These are phyloP conservation scores for Helarctos malayanus DNA, from an alignment of 2,797 vertebrate species.

Conservation along the genomic window DNA sequence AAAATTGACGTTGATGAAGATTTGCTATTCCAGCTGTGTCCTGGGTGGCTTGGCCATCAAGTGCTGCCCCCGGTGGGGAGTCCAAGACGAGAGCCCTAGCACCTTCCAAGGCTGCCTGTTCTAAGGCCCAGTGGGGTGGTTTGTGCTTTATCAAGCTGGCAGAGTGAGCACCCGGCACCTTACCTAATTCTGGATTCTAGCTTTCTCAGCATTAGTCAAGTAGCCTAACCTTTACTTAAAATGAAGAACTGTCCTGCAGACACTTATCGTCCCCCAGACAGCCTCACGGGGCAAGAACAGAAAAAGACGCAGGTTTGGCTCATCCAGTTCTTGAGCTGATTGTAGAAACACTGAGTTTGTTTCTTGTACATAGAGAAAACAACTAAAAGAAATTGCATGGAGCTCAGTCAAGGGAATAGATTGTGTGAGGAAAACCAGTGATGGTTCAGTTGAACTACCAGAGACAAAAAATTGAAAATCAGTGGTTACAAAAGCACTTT, in stretches of 20 bases:
- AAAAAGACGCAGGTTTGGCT: not conserved
- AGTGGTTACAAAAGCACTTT: not conserved
- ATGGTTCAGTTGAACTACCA: not conserved
- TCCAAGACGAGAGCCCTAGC: not conserved
- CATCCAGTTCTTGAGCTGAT: not conserved
- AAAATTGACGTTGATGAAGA: not conserved
- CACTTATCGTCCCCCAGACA: not conserved
- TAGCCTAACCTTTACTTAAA: not conserved
- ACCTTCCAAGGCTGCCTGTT: not conserved
- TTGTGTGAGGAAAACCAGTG: not conserved
- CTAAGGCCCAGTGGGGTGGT: not conserved
- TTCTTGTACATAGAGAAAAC: not conserved
- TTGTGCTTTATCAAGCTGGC: not conserved
- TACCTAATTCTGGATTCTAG: not conserved
- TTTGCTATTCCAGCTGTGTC: rapidly evolving
- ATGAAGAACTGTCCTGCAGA: not conserved
- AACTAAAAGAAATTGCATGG: not conserved
- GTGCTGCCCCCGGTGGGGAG: rapidly evolving
- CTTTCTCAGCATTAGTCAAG: not conserved
- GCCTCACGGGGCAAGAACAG: not conserved
- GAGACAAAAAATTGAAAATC: not conserved
- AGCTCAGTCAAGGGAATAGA: not conserved
- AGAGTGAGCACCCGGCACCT: not conserved
- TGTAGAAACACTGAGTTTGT: not conserved
- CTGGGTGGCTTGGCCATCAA: not conserved